Percentiles rank a stretch among this genome's conserved stretches.
Evolutionary conservation across 2,888 invertebrate species (phyloP).

Genomic region (Anarsia innoxiella): DNA sequence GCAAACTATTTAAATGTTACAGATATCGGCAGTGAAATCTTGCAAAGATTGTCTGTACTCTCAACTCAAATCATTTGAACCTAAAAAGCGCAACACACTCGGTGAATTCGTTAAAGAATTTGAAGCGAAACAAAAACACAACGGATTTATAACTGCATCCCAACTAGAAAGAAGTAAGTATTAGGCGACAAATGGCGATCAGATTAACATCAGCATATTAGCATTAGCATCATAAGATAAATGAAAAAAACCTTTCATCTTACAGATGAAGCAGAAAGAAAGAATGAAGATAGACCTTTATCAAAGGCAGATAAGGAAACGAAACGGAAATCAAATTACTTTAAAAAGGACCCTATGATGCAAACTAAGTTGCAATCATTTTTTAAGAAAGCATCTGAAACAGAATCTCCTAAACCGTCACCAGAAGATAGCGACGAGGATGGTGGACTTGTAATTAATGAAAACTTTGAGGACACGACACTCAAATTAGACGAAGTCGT

Average conservation of each 20-base stretch:
- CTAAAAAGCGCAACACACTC: slow-evolving; percentile 65
- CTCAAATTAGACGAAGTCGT: slow-evolving; percentile 35
- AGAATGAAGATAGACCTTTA: slow-evolving; percentile 35
- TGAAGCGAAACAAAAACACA: slow-evolving; percentile 47
- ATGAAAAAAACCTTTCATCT: background rate
- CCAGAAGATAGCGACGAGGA: slow-evolving; percentile 47
- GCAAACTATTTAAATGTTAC: background rate
- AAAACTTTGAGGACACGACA: slow-evolving; percentile 41
- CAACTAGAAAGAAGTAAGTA: slow-evolving; percentile 33
- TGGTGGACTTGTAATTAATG: slow-evolving; percentile 47
- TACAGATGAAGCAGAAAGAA: slow-evolving; percentile 31
- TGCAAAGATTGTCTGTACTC: slow-evolving; percentile 68
- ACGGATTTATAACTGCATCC: slow-evolving; percentile 54
- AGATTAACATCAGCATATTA: too few species aligned
- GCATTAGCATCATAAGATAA: too few species aligned
- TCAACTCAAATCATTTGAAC: slow-evolving; percentile 69
- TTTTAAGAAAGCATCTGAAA: slow-evolving; percentile 47
- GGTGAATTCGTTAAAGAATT: slow-evolving; percentile 65
- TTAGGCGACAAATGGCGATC: background rate
- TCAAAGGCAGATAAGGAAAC: slow-evolving; percentile 64
- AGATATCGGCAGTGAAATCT: slow-evolving; percentile 79
- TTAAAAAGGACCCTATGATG: slow-evolving; percentile 62
- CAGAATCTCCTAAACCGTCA: slow-evolving; percentile 29
- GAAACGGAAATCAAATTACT: slow-evolving; percentile 61
- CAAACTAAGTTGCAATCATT: slow-evolving; percentile 67